Conservation (phyloP, 1,140 invertebrate species). For the Lasioglossum baleicum region DNA sequence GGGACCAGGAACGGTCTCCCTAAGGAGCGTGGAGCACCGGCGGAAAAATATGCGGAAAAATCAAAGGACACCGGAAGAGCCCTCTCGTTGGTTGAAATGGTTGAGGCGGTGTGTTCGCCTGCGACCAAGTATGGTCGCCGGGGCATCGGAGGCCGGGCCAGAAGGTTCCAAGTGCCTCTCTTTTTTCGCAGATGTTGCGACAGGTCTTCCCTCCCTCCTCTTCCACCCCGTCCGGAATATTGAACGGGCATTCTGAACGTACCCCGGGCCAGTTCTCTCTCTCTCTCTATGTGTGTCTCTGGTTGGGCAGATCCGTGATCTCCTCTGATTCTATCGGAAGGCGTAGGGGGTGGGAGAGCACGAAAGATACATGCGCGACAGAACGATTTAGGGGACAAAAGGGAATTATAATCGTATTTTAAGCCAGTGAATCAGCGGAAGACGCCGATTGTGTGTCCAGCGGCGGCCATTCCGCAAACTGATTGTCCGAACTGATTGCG, state of each 20-base stretch:
- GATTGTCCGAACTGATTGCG: conserved; percentile 44
- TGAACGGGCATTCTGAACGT: conserved; percentile 6
- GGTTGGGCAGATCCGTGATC: no score
- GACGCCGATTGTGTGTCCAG: conserved; percentile 47
- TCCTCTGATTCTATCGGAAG: conserved; percentile 13
- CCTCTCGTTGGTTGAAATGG: conserved; percentile 1
- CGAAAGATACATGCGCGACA: conserved; percentile 47
- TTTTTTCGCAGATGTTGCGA: background rate
- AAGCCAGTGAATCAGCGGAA: conserved; percentile 44
- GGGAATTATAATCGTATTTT: conserved; percentile 66
- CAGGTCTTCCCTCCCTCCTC: no score
- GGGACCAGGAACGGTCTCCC: background rate
- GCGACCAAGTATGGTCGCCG: conserved; percentile 14
- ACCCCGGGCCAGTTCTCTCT: no score
- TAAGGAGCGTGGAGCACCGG: background rate
- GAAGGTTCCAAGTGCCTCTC: conserved; percentile 22
- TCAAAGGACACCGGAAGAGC: background rate
- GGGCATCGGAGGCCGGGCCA: background rate
- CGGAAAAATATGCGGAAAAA: conserved; percentile 12
- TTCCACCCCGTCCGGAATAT: conserved; percentile 10
- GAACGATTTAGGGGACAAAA: conserved; percentile 62
- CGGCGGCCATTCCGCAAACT: conserved; percentile 43
- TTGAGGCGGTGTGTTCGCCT: background rate
- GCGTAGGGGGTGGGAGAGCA: conserved; percentile 10
- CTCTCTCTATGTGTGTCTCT: no score